phyloP scores from a whole-genome alignment of 1,140 invertebrate genomes.

The Aphis gossypii region DNA sequence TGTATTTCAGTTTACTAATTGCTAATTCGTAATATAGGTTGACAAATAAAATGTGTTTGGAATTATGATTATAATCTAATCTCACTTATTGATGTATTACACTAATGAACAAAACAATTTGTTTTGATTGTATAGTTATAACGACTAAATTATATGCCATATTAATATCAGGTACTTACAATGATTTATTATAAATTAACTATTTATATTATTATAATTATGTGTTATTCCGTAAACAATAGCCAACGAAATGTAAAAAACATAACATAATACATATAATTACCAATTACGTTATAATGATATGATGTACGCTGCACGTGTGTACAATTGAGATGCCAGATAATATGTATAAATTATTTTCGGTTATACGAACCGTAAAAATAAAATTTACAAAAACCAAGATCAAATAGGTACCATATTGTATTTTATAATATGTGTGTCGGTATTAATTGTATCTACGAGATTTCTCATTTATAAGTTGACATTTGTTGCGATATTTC shows the following conservation, averaged over 20 bases:
- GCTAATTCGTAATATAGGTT: neutral
- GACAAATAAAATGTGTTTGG: neutral
- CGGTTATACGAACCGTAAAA: neutral
- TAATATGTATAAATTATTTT: neutral
- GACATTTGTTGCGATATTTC: slow-evolving; percentile 39
- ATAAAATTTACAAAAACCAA: neutral
- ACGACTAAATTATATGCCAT: neutral
- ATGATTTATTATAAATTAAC: neutral
- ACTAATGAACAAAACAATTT: neutral
- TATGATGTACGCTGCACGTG: neutral
- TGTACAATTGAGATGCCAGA: neutral
- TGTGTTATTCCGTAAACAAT: neutral
- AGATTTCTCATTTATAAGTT: slow-evolving; percentile 20
- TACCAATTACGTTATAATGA: neutral
- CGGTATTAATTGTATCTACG: neutral
- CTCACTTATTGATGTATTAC: neutral
- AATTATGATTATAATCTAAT: neutral
- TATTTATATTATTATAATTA: neutral
- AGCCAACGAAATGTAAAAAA: neutral
- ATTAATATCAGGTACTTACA: neutral
- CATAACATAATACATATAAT: neutral
- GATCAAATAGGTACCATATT: neutral
- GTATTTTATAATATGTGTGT: neutral
- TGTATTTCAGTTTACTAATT: neutral
- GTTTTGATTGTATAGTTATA: neutral